Conservation (phyloP, 1,140 invertebrate genomes). For the Cydia amplana region DNA sequence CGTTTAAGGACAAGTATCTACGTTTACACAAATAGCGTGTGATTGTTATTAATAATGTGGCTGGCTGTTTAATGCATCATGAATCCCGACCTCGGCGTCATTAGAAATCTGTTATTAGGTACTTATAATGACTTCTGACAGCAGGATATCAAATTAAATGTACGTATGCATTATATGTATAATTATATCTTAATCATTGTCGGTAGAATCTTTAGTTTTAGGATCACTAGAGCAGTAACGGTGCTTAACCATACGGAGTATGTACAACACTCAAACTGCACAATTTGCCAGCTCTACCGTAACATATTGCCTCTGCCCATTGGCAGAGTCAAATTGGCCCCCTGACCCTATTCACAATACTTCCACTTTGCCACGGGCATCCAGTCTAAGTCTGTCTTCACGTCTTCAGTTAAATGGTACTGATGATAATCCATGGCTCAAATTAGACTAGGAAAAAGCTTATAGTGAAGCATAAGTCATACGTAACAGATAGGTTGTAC, state of each 20-base stretch:
- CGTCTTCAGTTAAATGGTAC: background rate
- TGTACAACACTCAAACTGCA: too few species aligned
- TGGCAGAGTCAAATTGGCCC: background rate
- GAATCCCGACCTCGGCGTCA: background rate
- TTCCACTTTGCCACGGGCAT: background rate
- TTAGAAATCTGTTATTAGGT: background rate
- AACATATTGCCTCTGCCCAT: too few species aligned
- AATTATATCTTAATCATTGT: too few species aligned
- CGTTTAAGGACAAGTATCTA: background rate
- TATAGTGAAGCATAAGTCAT: background rate
- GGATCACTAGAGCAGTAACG: too few species aligned
- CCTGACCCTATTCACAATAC: background rate
- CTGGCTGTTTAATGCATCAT: background rate
- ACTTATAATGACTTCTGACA: background rate
- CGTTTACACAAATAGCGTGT: background rate
- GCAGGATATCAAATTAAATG: background rate
- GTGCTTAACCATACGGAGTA: too few species aligned
- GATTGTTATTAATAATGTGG: background rate
- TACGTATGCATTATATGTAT: background rate
- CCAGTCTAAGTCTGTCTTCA: background rate
- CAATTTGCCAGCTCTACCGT: too few species aligned
- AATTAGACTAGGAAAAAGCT: background rate
- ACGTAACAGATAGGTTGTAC: too few species aligned
- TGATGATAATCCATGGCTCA: background rate
- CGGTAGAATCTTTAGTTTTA: too few species aligned